Evolutionary conservation across 1,140 invertebrate species (phyloP).

Genomic region (Diabrotica undecimpunctata): DNA sequence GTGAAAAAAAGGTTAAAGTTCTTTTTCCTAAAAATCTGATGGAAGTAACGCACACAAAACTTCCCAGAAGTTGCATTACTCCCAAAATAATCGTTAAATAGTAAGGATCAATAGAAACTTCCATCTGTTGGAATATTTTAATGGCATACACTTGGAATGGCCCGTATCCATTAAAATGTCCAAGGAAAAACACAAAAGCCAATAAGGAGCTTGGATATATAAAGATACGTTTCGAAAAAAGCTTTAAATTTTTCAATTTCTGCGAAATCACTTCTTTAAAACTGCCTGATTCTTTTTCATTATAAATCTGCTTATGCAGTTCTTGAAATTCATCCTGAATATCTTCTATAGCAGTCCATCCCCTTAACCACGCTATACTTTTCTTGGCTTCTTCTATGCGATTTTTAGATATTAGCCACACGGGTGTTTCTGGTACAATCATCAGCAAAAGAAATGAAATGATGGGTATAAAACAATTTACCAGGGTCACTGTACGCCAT

Average conservation of each 20-base stretch:
- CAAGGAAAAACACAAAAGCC: conserved; percentile 62
- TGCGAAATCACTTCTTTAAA: background rate
- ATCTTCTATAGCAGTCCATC: conserved; percentile 55
- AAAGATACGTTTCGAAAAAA: conserved; percentile 54
- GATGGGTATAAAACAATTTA: conserved; percentile 65
- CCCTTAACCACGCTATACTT: conserved; percentile 62
- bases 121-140: conserved; percentile 62
- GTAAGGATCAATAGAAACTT: conserved; percentile 69
- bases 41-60: conserved; percentile 57
- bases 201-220: conserved; percentile 63
- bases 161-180: conserved; percentile 68
- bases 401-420: conserved; percentile 66
- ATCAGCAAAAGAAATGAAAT: conserved; percentile 61
- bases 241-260: conserved; percentile 37
- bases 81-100: conserved; percentile 68
- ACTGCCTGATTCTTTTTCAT: background rate
- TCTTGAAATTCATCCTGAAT: conserved; percentile 57
- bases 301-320: conserved; percentile 37
- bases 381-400: conserved; percentile 56
- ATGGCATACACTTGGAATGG: conserved; percentile 70
- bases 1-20: conserved; percentile 62
- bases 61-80: conserved; percentile 62
- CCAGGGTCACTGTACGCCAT: conserved; percentile 66
- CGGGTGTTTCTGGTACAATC: conserved; percentile 73
- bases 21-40: conserved; percentile 71